A percentile compares a stretch with the other conserved stretches of the same genome.
Evolutionary conservation across 2,888 invertebrate genomes (phyloP).

Genomic region (Diploptera punctata): DNA sequence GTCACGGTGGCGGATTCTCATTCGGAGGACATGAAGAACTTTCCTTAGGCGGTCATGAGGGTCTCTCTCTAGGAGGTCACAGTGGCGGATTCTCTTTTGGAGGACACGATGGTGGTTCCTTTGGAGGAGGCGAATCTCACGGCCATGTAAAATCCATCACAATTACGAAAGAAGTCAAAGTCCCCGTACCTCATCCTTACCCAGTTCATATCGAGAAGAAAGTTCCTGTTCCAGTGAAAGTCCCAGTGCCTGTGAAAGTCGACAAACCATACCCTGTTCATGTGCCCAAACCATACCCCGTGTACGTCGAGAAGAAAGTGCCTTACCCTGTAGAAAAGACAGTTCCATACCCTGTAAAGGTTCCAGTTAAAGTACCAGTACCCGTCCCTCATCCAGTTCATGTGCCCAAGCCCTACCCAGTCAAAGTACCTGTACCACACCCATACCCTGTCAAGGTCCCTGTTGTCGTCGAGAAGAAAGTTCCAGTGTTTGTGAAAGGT

Average conservation of each 20-base stretch:
- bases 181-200: slow-evolving; percentile 20
- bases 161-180: slow-evolving; percentile 24
- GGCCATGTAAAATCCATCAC: slow-evolving; percentile 3
- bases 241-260: slow-evolving; percentile 10
- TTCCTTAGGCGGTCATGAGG: neutral
- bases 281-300: slow-evolving; percentile 21
- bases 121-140: neutral
- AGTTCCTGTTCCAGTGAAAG: slow-evolving; percentile 9
- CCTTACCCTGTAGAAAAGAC: slow-evolving; percentile 18
- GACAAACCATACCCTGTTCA: slow-evolving; percentile 14
- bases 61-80: neutral
- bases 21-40: neutral
- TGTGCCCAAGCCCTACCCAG: slow-evolving; percentile 21
- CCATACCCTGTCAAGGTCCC: slow-evolving; percentile 17
- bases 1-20: neutral
- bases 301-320: slow-evolving; percentile 18
- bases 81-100: neutral
- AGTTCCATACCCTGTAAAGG: slow-evolving; percentile 16
- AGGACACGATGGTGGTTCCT: neutral
- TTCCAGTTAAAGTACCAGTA: slow-evolving; percentile 10
- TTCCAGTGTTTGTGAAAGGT: slow-evolving; percentile 6
- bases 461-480: slow-evolving; percentile 21
- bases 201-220: slow-evolving; percentile 23
- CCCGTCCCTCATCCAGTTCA: slow-evolving; percentile 18
- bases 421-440: slow-evolving; percentile 10